phyloP scores from a whole-genome alignment of 1,140 invertebrate genomes.

The Sipha flava region DNA sequence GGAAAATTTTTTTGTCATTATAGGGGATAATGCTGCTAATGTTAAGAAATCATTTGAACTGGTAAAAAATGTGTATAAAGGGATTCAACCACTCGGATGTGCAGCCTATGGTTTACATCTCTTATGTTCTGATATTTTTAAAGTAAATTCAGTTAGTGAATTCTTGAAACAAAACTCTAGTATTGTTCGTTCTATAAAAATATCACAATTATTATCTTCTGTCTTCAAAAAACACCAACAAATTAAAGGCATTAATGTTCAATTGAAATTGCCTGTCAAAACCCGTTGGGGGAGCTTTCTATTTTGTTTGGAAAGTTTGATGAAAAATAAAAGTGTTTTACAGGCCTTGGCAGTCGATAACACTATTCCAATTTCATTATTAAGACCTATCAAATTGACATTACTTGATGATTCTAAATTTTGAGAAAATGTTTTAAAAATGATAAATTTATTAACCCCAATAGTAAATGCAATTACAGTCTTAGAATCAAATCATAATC shows the following conservation, averaged over 20 bases:
- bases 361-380: background rate
- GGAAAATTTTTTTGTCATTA: background rate
- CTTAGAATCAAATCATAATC: background rate
- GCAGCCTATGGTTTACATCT: background rate
- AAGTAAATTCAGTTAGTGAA: background rate
- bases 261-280: background rate
- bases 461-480: background rate
- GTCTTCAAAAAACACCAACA: background rate
- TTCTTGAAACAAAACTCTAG: background rate
- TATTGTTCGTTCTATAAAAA: background rate
- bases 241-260: background rate
- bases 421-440: background rate
- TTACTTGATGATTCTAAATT: background rate
- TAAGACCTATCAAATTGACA: background rate
- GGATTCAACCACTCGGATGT: background rate
- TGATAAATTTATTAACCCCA: background rate
- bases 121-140: background rate
- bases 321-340: background rate
- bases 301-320: background rate
- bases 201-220: background rate
- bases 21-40: background rate
- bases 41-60: background rate
- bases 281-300: background rate
- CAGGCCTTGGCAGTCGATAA: background rate
- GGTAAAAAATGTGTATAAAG: background rate